Conservation (phyloP, 1,140 invertebrate genomes). For the Wasmannia auropunctata region DNA sequence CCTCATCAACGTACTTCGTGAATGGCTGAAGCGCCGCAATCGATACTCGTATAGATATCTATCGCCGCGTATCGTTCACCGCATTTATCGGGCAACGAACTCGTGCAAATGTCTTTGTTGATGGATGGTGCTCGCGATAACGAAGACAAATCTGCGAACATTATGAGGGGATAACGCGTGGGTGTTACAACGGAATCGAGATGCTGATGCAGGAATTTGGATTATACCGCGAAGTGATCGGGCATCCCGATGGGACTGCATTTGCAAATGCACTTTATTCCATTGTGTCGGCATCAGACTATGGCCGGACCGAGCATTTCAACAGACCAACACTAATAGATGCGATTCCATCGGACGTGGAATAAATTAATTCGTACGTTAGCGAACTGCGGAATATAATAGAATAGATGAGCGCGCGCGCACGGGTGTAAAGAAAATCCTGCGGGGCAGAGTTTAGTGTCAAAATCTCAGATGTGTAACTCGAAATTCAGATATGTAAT, state of each 20-base stretch:
- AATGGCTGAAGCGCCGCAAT: slow-evolving; percentile 21
- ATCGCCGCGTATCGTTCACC: slow-evolving; percentile 34
- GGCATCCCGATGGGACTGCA: slow-evolving; percentile 17
- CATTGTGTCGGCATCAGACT: background rate
- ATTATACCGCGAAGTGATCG: slow-evolving; percentile 37
- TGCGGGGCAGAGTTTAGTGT: background rate
- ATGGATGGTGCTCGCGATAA: slow-evolving; percentile 54
- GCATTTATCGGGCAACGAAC: slow-evolving; percentile 49
- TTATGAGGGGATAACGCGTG: slow-evolving; percentile 49
- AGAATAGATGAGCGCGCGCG: background rate
- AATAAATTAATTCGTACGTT: slow-evolving; percentile 1
- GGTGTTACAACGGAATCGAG: slow-evolving; percentile 42
- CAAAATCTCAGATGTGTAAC: too few relatives aligned
- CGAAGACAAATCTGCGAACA: slow-evolving; percentile 55
- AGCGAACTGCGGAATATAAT: background rate
- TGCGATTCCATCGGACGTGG: background rate
- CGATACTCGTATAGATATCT: slow-evolving; percentile 45
- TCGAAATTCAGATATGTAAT: too few relatives aligned
- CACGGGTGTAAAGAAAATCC: background rate
- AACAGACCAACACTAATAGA: background rate
- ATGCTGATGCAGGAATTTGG: slow-evolving; percentile 50
- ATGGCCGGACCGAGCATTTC: background rate
- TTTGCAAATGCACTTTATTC: slow-evolving; percentile 45
- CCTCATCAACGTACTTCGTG: slow-evolving; percentile 14
- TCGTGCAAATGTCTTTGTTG: slow-evolving; percentile 53